Percentiles rank a stretch among this genome's conserved stretches.
Conservation (phyloP, 30 jellyfish, hydroid and myxozoan species). For the Hydractinia symbiolongicarpus region DNA sequence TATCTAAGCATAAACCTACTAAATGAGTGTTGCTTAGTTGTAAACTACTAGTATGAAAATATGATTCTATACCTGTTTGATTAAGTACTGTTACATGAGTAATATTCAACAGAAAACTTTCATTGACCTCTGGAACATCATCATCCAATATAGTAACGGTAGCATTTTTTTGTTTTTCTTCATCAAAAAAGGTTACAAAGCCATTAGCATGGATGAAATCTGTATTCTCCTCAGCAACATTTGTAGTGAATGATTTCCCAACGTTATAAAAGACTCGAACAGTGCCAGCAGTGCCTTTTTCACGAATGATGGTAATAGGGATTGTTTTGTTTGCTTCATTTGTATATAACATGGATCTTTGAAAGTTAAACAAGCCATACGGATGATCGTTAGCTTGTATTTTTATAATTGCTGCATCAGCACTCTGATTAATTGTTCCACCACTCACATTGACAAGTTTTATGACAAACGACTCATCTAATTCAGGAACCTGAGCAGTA, state of each 20-base stretch:
- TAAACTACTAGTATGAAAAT: no score
- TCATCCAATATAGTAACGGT: conserved; percentile 60
- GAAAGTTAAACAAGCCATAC: conserved; percentile 58
- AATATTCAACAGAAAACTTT: conserved; percentile 44
- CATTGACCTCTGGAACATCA: conserved; percentile 62
- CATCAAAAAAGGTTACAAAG: conserved; percentile 35
- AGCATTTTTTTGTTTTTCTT: conserved; percentile 19
- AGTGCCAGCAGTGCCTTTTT: conserved; percentile 50
- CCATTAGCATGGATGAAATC: conserved; percentile 36
- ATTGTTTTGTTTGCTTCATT: conserved; percentile 47
- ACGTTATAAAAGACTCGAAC: conserved; percentile 46
- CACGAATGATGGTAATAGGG: conserved; percentile 29
- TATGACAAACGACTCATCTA: conserved; percentile 41
- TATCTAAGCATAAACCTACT: no score
- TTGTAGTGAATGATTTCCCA: background rate
- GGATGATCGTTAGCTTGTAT: conserved; percentile 70
- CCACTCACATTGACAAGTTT: conserved; percentile 36
- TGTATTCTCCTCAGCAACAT: conserved; percentile 39
- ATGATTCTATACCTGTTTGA: no score
- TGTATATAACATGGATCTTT: conserved; percentile 20
- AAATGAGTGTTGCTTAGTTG: no score
- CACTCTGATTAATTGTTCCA: conserved; percentile 36
- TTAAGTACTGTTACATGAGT: conserved; percentile 35
- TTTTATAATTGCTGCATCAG: conserved; percentile 24
- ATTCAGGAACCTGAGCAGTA: conserved; percentile 59